Evolutionary conservation across 2,113 vertebrate species (phyloP).

Genomic region (Phyllostomus hastatus): DNA sequence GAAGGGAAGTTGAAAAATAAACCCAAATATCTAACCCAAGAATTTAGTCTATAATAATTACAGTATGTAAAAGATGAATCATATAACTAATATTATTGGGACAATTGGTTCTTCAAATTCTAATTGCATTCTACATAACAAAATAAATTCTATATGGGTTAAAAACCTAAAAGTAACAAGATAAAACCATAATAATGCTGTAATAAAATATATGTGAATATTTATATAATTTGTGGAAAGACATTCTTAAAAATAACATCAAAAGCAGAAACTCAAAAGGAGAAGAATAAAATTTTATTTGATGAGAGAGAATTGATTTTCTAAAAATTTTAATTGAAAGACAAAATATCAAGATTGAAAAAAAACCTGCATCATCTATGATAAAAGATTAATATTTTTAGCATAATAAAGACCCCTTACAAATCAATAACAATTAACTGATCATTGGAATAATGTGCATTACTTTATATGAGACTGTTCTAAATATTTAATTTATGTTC

Average conservation of each 20-base stretch:
- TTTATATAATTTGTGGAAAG: background rate
- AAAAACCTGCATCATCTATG: background rate
- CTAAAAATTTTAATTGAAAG: slow-evolving; percentile 12
- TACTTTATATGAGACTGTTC: background rate
- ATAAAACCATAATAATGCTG: background rate
- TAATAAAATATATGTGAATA: slow-evolving; percentile 27
- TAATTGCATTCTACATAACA: background rate
- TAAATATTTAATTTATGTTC: slow-evolving; percentile 5
- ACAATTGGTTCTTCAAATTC: background rate
- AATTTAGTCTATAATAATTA: background rate
- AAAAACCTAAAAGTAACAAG: slow-evolving; percentile 31
- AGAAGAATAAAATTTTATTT: slow-evolving; percentile 9
- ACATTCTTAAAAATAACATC: background rate
- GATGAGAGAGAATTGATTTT: background rate
- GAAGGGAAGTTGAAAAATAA: slow-evolving; percentile 4
- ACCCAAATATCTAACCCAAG: background rate
- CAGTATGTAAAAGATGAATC: background rate
- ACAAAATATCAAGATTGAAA: background rate
- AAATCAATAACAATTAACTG: slow-evolving; percentile 6
- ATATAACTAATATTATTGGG: background rate
- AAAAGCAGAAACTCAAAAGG: slow-evolving; percentile 22
- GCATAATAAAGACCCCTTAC: background rate
- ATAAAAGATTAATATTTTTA: slow-evolving; percentile 15
- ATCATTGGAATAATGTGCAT: background rate
- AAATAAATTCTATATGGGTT: background rate